phyloP scores from a whole-genome alignment of 2,888 invertebrate species.

The Dynastes tityus region DNA sequence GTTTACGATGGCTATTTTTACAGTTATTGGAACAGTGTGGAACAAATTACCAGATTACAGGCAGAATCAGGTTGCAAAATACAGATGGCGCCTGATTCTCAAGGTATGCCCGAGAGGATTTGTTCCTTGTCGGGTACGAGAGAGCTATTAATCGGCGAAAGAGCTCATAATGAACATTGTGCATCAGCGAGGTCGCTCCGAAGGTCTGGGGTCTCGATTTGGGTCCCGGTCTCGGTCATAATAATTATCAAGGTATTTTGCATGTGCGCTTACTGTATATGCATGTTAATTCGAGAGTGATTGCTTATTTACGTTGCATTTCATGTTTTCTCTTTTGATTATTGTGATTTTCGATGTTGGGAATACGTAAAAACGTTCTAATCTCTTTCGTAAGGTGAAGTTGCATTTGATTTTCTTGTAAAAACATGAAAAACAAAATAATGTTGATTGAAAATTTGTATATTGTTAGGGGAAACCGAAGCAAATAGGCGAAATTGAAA shows the following conservation, averaged over 20 bases:
- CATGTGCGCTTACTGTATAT: conserved; percentile 34
- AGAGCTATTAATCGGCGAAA: conserved; percentile 91
- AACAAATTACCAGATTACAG: conserved; percentile 95
- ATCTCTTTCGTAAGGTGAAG: too few relatives aligned
- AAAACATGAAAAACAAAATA: too few relatives aligned
- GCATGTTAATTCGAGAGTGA: background rate
- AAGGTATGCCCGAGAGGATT: conserved; percentile 84
- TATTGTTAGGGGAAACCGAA: too few relatives aligned
- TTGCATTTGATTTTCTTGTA: too few relatives aligned
- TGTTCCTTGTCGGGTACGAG: conserved; percentile 93
- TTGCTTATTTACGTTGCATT: background rate
- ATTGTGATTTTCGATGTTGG: background rate
- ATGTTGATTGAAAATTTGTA: too few relatives aligned
- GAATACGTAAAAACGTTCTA: too few relatives aligned
- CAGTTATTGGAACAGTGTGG: conserved; percentile 97
- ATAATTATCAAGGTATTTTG: conserved; percentile 55
- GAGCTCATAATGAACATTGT: conserved; percentile 81
- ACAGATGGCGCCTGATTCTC: conserved; percentile 95
- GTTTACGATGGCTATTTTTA: conserved; percentile 63
- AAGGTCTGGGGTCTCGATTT: conserved; percentile 66
- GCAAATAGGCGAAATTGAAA: too few relatives aligned
- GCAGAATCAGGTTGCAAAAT: conserved; percentile 97
- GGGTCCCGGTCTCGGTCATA: conserved; percentile 59
- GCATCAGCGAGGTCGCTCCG: conserved; percentile 74
- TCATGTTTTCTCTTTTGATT: background rate